phyloP scores from a whole-genome alignment of 2,797 vertebrate genomes.

The Sarcoramphus papa region DNA sequence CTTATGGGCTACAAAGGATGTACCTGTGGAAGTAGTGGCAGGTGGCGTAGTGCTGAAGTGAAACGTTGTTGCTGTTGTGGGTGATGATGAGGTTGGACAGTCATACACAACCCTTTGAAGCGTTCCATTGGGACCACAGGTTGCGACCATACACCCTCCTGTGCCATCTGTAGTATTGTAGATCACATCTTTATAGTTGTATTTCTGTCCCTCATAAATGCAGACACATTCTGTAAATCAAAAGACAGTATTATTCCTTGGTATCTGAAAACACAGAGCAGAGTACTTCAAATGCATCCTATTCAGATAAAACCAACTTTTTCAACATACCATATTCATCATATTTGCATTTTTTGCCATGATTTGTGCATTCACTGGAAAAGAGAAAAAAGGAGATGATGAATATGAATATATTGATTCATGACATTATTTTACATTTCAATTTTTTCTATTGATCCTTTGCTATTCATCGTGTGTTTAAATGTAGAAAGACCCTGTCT shows the following conservation, averaged over 20 bases:
- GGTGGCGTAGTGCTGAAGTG: conserved; percentile 28
- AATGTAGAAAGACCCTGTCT: not conserved
- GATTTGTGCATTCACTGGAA: conserved; percentile 62
- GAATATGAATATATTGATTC: not conserved
- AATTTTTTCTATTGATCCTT: not conserved
- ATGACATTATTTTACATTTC: not conserved
- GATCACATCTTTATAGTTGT: conserved; percentile 61
- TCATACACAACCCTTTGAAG: conserved; percentile 47
- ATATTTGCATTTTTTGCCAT: conserved; percentile 57
- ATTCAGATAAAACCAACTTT: not conserved
- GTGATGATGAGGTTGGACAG: conserved; percentile 41
- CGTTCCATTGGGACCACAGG: conserved; percentile 76
- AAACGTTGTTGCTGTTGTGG: conserved; percentile 11
- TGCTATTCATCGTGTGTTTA: not conserved
- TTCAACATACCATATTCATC: conserved; percentile 59
- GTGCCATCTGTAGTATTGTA: conserved; percentile 83
- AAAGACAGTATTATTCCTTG: not conserved
- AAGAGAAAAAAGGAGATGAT: not conserved
- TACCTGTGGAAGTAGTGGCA: conserved; percentile 49
- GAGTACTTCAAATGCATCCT: not conserved
- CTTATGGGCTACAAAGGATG: not conserved
- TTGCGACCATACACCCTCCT: conserved; percentile 79
- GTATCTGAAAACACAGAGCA: not conserved
- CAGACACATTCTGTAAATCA: conserved; percentile 80
- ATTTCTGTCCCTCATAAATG: conserved; percentile 68